Conservation (phyloP, 2,888 invertebrate species). For the Scotopteryx bipunctaria region DNA sequence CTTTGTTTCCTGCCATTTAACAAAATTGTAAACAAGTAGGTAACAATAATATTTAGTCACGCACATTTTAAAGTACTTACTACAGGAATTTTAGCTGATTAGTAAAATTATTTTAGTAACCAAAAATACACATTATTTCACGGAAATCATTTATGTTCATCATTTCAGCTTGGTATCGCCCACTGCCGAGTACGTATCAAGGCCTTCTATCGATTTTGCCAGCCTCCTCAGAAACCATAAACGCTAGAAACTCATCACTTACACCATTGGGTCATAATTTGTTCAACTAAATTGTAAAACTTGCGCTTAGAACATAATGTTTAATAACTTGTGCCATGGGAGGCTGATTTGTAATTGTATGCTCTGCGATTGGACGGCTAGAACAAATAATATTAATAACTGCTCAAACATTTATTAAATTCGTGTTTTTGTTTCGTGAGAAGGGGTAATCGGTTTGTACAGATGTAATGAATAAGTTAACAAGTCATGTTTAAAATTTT, state of each 20-base stretch:
- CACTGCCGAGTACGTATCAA: too few relatives aligned
- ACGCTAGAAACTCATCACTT: constrained; percentile 37
- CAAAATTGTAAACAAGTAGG: too few relatives aligned
- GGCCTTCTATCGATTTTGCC: too few relatives aligned
- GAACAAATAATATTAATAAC: constrained; percentile 66
- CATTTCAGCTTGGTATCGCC: too few relatives aligned
- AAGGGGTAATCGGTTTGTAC: constrained; percentile 12
- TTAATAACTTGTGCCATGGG: constrained; percentile 75
- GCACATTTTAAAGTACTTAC: too few relatives aligned
- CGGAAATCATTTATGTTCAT: too few relatives aligned
- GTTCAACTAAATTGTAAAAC: constrained; percentile 81
- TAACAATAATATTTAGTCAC: too few relatives aligned
- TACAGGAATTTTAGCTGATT: too few relatives aligned
- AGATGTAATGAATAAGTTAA: constrained; percentile 4
- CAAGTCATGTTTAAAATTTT: too few relatives aligned
- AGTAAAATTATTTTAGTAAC: too few relatives aligned
- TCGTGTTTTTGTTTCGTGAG: constrained; percentile 20
- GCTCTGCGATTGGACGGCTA: constrained; percentile 55
- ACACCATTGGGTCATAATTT: constrained; percentile 64
- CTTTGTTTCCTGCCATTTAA: too few relatives aligned
- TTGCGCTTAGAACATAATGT: constrained; percentile 73
- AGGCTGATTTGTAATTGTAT: constrained; percentile 70
- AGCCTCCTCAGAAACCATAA: neutral
- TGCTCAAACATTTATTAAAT: constrained; percentile 25
- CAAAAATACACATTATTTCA: too few relatives aligned